These are phyloP conservation scores for Orthonevra nobilis DNA, from an alignment of 2,888 invertebrate species.

Conservation along the genomic window DNA sequence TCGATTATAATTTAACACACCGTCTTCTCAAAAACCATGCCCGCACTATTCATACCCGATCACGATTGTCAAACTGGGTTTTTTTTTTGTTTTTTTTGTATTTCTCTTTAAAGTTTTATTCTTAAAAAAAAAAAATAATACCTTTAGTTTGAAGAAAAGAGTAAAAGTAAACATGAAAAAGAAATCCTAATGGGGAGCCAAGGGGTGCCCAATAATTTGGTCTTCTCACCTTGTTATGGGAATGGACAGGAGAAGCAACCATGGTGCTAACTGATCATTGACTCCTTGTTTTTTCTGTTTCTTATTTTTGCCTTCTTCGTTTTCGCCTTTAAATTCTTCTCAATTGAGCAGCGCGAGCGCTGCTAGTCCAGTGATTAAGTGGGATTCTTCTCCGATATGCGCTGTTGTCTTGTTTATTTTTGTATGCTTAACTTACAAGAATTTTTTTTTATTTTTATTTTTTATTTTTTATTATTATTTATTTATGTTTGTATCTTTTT, in stretches of 20 bases:
- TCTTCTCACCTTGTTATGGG: slow-evolving; percentile 69
- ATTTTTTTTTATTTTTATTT: slow-evolving; percentile 10
- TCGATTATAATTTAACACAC: slow-evolving; percentile 5
- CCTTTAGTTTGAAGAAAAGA: slow-evolving; percentile 31
- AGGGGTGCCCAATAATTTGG: slow-evolving; percentile 63
- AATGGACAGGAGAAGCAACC: slow-evolving; percentile 62
- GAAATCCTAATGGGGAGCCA: slow-evolving; percentile 9
- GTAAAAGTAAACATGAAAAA: slow-evolving; percentile 1
- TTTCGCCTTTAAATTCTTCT: too few species aligned
- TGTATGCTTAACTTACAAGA: slow-evolving; percentile 26
- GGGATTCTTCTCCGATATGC: slow-evolving; percentile 51
- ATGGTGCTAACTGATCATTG: slow-evolving; percentile 69
- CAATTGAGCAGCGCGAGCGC: slow-evolving; percentile 48
- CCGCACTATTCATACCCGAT: background rate
- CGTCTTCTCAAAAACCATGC: too few species aligned
- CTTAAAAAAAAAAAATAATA: slow-evolving; percentile 1
- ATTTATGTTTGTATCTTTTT: too few species aligned
- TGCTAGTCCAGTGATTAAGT: slow-evolving; percentile 61
- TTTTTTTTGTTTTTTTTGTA: too few species aligned
- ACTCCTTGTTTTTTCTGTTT: slow-evolving; percentile 60
- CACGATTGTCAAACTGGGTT: slow-evolving; percentile 46
- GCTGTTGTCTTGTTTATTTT: background rate
- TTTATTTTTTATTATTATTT: slow-evolving; percentile 18
- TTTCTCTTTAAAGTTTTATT: slow-evolving; percentile 27
- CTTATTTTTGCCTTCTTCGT: too few species aligned